Conservation (phyloP, 2,797 vertebrate species). For the Aulostomus chinensis region DNA sequence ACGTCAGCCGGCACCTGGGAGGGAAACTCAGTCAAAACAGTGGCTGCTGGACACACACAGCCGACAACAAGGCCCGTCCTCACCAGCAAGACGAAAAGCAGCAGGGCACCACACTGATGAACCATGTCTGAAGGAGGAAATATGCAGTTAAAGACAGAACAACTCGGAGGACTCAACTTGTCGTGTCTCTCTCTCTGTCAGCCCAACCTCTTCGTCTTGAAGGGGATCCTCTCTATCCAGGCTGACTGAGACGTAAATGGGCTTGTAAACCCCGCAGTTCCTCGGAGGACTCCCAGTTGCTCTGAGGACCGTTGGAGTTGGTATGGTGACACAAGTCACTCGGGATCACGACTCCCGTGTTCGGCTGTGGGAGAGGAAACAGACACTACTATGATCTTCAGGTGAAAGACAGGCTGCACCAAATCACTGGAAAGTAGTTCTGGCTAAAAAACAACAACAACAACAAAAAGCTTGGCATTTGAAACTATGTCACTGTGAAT, state of each 20-base stretch:
- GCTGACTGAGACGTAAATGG: slow-evolving; percentile 38
- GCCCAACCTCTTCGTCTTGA: slow-evolving; percentile 34
- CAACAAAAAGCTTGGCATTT: too few relatives aligned
- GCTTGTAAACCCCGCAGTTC: slow-evolving; percentile 48
- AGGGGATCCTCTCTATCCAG: slow-evolving; percentile 36
- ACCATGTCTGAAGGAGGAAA: slow-evolving; percentile 66
- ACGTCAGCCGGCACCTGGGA: slow-evolving; percentile 47
- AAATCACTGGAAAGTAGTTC: slow-evolving; percentile 14
- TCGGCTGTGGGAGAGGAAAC: slow-evolving; percentile 60
- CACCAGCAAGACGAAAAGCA: slow-evolving; percentile 53
- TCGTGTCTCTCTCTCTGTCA: not conserved
- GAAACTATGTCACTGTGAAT: too few relatives aligned
- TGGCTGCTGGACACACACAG: slow-evolving; percentile 80
- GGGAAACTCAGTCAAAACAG: slow-evolving; percentile 70
- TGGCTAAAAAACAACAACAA: slow-evolving; percentile 14
- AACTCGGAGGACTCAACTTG: not conserved
- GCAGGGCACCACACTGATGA: slow-evolving; percentile 36
- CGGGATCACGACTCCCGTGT: slow-evolving; percentile 66
- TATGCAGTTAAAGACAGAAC: slow-evolving; percentile 2
- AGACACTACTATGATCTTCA: slow-evolving; percentile 48
- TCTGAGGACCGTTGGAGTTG: slow-evolving; percentile 58
- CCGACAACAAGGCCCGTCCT: slow-evolving; percentile 23
- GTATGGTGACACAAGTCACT: slow-evolving; percentile 65
- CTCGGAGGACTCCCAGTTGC: slow-evolving; percentile 67
- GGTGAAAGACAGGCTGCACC: slow-evolving; percentile 5